Evolutionary conservation across 2,888 invertebrate species (phyloP).

Genomic region (Atethmia centrago): DNA sequence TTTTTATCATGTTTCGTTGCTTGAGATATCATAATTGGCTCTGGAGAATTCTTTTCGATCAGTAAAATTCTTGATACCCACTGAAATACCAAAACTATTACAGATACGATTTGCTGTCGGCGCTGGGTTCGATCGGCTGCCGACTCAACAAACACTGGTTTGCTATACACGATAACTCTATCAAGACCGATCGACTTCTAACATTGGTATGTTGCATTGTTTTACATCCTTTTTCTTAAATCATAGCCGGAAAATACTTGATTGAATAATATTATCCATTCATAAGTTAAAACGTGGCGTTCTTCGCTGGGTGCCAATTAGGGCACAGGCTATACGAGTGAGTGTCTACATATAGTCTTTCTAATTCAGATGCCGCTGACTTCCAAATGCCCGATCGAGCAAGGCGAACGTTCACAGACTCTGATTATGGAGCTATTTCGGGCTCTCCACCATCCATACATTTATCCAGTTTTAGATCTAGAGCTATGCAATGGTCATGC

Average conservation of each 20-base stretch:
- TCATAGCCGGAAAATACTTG: background rate
- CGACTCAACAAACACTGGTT: constrained; percentile 98
- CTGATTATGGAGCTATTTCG: constrained; percentile 95
- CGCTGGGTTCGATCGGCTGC: constrained; percentile 95
- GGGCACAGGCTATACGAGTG: background rate
- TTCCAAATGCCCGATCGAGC: constrained; percentile 92
- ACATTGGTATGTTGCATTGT: constrained; percentile 89
- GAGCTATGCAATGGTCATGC: constrained; percentile 94
- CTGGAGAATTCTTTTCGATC: background rate
- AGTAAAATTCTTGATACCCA: background rate
- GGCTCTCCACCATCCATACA: constrained; percentile 97
- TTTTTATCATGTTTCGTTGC: background rate
- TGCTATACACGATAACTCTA: constrained; percentile 95
- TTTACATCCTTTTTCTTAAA: background rate
- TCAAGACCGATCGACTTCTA: constrained; percentile 94
- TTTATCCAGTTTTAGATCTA: constrained; percentile 96
- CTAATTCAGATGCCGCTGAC: constrained; percentile 89
- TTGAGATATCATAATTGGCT: background rate
- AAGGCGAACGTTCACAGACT: constrained; percentile 92
- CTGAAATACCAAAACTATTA: constrained; percentile 34
- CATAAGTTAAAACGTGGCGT: background rate
- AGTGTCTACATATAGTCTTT: background rate
- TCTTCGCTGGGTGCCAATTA: background rate
- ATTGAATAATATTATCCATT: background rate
- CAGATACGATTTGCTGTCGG: constrained; percentile 94